These are phyloP conservation scores for Paedocypris sp. DNA, from an alignment of 2,113 vertebrate genomes.

Conservation along the genomic window DNA sequence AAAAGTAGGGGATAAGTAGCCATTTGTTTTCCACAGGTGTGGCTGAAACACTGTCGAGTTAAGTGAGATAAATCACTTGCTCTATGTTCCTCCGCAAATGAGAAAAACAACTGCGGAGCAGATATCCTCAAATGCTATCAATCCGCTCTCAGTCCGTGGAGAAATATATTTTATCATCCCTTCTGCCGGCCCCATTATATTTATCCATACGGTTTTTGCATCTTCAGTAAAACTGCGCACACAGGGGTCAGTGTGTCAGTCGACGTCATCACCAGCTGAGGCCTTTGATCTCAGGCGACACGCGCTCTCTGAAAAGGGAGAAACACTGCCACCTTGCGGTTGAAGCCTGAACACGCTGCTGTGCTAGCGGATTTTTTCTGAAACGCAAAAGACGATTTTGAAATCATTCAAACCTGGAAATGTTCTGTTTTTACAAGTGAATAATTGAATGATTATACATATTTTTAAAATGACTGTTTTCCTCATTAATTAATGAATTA, in stretches of 20 bases:
- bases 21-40: conserved; percentile 60
- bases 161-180: neutral
- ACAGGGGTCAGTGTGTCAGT: neutral
- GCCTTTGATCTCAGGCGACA: neutral
- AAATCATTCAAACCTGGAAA: too few relatives aligned
- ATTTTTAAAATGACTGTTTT: too few relatives aligned
- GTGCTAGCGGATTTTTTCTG: too few relatives aligned
- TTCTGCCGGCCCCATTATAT: neutral
- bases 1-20: neutral
- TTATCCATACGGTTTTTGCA: neutral
- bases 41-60: conserved; percentile 54
- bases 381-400: too few relatives aligned
- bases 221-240: neutral
- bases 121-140: neutral
- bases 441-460: too few relatives aligned
- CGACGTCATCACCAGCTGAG: neutral
- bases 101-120: neutral
- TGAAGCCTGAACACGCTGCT: neutral
- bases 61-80: conserved; percentile 57
- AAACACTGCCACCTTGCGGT: neutral
- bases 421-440: too few relatives aligned
- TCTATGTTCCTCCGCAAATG: neutral
- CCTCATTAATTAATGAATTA: too few relatives aligned
- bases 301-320: neutral
- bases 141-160: neutral